Evolutionary conservation across 2,888 invertebrate species (phyloP).

Genomic region (Portevinia maculata): DNA sequence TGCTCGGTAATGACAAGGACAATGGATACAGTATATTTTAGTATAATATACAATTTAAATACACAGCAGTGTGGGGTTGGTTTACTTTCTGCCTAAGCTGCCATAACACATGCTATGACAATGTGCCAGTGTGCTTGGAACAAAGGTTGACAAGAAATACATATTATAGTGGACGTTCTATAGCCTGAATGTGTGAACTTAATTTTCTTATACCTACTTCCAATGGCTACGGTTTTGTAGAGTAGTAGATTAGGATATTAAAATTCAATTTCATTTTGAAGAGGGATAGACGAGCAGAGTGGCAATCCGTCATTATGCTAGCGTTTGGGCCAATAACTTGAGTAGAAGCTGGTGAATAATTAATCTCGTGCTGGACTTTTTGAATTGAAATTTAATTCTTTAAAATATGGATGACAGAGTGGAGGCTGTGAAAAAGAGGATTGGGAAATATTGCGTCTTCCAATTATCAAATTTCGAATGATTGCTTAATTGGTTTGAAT

Average conservation of each 20-base stretch:
- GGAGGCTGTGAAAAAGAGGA: too few species aligned
- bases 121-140: conserved; percentile 16
- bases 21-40: conserved; percentile 61
- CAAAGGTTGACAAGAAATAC: conserved; percentile 41
- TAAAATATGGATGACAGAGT: too few species aligned
- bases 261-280: conserved; percentile 64
- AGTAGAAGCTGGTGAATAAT: conserved; percentile 47
- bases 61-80: conserved; percentile 18
- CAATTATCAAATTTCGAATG: too few species aligned
- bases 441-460: too few species aligned
- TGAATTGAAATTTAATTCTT: too few species aligned
- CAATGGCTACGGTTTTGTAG: neutral
- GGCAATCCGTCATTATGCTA: conserved; percentile 43
- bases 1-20: conserved; percentile 51
- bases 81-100: conserved; percentile 1
- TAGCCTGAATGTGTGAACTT: conserved; percentile 53
- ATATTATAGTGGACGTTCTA: conserved; percentile 7
- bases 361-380: conserved; percentile 23
- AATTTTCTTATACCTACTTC: conserved; percentile 45
- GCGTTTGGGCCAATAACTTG: conserved; percentile 53
- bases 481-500: too few species aligned
- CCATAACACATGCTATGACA: neutral
- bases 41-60: conserved; percentile 60
- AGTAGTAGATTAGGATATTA: conserved; percentile 51
- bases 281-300: conserved; percentile 25